Base-by-base conservation (phyloP, 2,888 invertebrate genomes). In the Lasius fuliginosus region DNA sequence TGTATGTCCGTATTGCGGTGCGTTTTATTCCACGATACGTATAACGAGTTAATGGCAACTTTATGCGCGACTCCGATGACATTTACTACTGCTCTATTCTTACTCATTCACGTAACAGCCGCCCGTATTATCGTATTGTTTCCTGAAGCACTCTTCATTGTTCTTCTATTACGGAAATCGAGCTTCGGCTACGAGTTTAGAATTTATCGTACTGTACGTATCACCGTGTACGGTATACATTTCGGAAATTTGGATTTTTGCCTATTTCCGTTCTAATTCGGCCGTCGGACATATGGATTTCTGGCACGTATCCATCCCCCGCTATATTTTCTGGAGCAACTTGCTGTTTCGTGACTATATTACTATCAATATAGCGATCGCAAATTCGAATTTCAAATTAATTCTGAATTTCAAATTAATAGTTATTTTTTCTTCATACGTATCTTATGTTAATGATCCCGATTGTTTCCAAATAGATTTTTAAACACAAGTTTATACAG, bases 231-330 rank as follows among this genome's bases (percentile, higher is more conserved):
- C 83, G 71, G 82, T 71, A 85, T 62, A 60, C 49, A 76, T 85
- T 86, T 86, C 76, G 77, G 84, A 90, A 92, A 87, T 92, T 92
- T 92, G 90, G 86, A 92, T 90, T 90, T 90, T 87, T 90, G 89
- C 89, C 90, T 88, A 84, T 86, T 90, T 88, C 82, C 90, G 84
- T 86, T 90, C 89, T 86, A 85, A 89, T 86, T 89, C 85, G 76
- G 77, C 68, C 46, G 75, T 82, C 84, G 88, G 87, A 85, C 87
- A 85, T 87, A 74, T 82, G 84, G 84, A 62, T 83, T 90, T 91
- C 90, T 92, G 92, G 93, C 93, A 87, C 56, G 75, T 69, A 83
- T 92, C 92, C 92, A 92, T 88, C 76, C 71, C 36, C 40, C 53
- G 79, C 83, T 74, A 82, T 85, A 65, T 84, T 83, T 77, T 68